These are phyloP conservation scores for Lagorchestes hirsutus DNA, from an alignment of 2,797 vertebrate species.

Conservation along the genomic window DNA sequence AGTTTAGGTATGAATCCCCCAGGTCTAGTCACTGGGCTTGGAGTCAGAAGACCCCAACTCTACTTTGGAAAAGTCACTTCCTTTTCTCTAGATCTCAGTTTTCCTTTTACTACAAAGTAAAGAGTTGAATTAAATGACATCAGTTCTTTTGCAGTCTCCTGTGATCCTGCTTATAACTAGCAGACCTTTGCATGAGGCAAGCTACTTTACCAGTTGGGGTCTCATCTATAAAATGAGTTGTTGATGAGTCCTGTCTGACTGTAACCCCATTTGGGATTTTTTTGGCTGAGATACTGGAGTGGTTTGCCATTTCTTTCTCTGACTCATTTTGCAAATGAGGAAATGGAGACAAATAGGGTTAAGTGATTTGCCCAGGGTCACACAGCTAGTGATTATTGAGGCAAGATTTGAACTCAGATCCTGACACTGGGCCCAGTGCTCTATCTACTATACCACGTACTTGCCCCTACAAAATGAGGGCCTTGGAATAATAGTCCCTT, in stretches of 20 bases:
- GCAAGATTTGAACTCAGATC: too few relatives aligned
- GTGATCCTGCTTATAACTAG: neutral
- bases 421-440: too few relatives aligned
- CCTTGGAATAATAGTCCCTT: neutral
- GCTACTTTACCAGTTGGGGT: neutral
- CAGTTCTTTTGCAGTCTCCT: neutral
- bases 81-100: neutral
- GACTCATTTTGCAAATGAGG: neutral
- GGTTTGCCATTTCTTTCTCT: neutral
- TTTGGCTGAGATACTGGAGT: neutral
- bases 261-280: neutral
- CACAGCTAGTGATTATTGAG: too few relatives aligned
- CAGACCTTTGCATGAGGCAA: neutral
- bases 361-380: too few relatives aligned
- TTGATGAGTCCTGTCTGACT: neutral
- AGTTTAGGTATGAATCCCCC: neutral
- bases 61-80: neutral
- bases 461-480: neutral
- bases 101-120: neutral
- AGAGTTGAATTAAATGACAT: neutral
- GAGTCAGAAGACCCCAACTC: neutral
- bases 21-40: neutral
- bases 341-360: neutral
- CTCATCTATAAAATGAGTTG: neutral
- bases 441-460: too few relatives aligned